A percentile compares a stretch with the other conserved stretches of the same genome.
Evolutionary conservation across 1,140 invertebrate genomes (phyloP).

Genomic region (Scylla paramamosain): DNA sequence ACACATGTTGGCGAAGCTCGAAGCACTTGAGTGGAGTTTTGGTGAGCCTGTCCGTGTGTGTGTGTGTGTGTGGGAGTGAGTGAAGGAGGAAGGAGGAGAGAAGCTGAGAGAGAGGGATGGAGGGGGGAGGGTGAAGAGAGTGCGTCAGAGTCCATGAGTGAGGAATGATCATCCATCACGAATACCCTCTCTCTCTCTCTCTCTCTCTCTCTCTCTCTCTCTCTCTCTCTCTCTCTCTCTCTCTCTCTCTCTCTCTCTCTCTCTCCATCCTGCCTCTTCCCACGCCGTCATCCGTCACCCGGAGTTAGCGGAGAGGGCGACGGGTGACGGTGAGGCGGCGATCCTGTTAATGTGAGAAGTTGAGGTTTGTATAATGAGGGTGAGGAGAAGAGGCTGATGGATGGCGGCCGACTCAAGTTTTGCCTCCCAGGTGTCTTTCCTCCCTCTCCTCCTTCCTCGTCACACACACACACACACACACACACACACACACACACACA

Average conservation of each 20-base stretch:
- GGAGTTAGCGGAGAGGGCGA: neutral
- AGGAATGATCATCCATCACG: neutral
- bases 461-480: constrained; percentile 40
- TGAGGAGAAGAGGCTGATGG: neutral
- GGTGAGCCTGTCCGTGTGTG: neutral
- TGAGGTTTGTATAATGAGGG: constrained; percentile 22
- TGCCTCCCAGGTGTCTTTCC: neutral
- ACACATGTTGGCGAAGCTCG: no score
- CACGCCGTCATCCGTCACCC: constrained; percentile 6
- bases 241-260: neutral
- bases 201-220: no score
- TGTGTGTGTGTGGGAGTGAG: neutral
- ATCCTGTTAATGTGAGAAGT: constrained; percentile 41
- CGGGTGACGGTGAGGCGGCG: neutral
- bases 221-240: no score
- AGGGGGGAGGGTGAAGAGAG: neutral
- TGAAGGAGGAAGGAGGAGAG: neutral
- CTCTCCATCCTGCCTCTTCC: neutral
- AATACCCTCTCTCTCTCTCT: no score
- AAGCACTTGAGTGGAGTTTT: no score
- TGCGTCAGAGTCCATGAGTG: neutral
- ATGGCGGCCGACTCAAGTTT: neutral
- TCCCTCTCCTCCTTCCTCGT: neutral
- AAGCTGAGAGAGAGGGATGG: no score
- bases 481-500: constrained; percentile 52